Percentiles rank a stretch among this genome's conserved stretches.
These are phyloP conservation scores for Clarias platycephalus DNA, from an alignment of 2,797 vertebrate genomes.

Conservation along the genomic window DNA sequence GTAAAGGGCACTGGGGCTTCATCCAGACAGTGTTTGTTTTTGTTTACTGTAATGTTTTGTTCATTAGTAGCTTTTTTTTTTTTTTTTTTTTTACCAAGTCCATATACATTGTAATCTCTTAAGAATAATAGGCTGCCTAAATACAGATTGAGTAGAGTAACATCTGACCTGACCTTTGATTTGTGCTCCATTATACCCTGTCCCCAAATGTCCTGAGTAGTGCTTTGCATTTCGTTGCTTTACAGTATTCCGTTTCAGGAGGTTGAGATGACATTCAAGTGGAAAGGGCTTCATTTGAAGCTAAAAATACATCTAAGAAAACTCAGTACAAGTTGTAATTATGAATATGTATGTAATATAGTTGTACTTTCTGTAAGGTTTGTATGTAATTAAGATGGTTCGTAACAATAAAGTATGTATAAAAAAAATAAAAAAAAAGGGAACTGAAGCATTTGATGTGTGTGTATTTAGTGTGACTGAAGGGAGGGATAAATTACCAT, in stretches of 20 bases:
- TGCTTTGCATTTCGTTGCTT: constrained; percentile 15
- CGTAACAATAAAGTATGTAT: constrained; percentile 68
- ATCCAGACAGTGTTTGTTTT: not conserved
- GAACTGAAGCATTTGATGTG: not conserved
- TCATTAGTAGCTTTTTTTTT: not conserved
- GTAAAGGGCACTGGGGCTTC: not conserved
- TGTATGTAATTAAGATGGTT: constrained; percentile 72
- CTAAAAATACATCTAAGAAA: constrained; percentile 42
- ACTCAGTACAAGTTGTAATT: constrained; percentile 56
- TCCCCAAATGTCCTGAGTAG: not conserved
- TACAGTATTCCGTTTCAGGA: constrained; percentile 24
- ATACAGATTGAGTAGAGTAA: not conserved
- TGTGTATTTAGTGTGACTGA: not conserved
- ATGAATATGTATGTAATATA: constrained; percentile 58
- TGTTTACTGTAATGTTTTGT: constrained; percentile 7
- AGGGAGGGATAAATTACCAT: too few species aligned
- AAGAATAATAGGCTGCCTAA: not conserved
- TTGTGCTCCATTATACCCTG: not conserved
- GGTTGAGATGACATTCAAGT: constrained; percentile 28
- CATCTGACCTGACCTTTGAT: not conserved
- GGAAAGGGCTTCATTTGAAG: constrained; percentile 41
- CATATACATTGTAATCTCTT: not conserved
- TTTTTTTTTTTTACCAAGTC: not conserved
- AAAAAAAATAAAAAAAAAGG: not conserved
- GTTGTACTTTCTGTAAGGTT: constrained; percentile 74